Conservation (phyloP, 2,113 vertebrate species). For the Cyprinodon brontotheroides region DNA sequence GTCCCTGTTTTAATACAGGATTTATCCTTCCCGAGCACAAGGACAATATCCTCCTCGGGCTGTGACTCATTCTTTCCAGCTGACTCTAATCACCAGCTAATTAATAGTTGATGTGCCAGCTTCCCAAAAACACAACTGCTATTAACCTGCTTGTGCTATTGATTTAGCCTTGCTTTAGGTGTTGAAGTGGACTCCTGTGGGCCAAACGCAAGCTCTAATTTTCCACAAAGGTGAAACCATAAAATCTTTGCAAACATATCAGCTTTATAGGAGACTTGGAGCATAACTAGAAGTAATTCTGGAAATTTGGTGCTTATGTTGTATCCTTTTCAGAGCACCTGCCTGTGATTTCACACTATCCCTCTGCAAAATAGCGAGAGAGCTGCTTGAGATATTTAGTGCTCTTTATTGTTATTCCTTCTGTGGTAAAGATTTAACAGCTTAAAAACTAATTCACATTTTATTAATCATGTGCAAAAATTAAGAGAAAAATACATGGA, state of each 20-base stretch:
- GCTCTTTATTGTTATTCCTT: neutral
- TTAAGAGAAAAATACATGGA: no score
- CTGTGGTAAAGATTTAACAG: neutral
- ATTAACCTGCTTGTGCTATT: conserved; percentile 82
- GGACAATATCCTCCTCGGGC: conserved; percentile 82
- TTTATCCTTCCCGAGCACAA: conserved; percentile 81
- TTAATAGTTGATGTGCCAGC: conserved; percentile 88
- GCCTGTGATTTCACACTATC: neutral
- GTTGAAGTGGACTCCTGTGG: conserved; percentile 32
- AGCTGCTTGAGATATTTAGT: neutral
- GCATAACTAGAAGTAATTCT: neutral
- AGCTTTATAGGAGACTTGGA: neutral
- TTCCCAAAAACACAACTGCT: conserved; percentile 81
- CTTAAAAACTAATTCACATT: neutral
- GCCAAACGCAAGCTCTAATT: neutral
- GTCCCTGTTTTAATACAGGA: conserved; percentile 54
- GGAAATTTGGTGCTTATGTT: neutral
- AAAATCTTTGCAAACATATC: neutral
- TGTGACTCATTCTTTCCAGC: conserved; percentile 86
- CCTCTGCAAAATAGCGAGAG: neutral
- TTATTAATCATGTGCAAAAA: no score
- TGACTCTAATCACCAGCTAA: conserved; percentile 90
- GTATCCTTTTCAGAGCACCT: neutral
- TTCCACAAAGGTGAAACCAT: neutral
- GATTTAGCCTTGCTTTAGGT: conserved; percentile 73